Base-by-base conservation (phyloP, 53 echinoderm and acorn worm species). In the Arbacia lixula region DNA sequence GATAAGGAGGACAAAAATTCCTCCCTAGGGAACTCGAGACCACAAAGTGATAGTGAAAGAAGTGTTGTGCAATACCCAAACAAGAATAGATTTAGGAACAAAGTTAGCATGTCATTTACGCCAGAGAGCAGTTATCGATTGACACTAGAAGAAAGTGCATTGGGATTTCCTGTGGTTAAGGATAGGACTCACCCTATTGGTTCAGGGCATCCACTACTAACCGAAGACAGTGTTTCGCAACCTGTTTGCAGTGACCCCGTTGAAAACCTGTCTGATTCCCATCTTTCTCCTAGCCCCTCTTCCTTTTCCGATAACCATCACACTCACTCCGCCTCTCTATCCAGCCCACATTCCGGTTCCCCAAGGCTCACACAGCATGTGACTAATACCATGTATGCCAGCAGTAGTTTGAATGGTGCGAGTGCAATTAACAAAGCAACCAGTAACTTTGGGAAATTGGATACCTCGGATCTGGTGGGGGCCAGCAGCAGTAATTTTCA, bases 361-460 rank as follows among this genome's bases (percentile, higher is more conserved):
- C 37, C 78, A 77, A 58, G 78, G 78, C 28, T 28, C 24, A 34
- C 57, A 14, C 26, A 2, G 32, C 78, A 61, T 34, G 46, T 63
- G 42, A 81, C 82, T 81, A 81, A 81, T 46, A 41, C 24, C 24
- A 56, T 38, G 77, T 27, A 58, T 40, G 31, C 21, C 77, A 77
- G 60, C 77, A 58, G 26, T 0, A 14, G 14, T 14, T 14, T 46
- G 8, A 21, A n/a, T 25, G 57, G 26, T 77, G 34, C 40, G 12
- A 34, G 53, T 54, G 34, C 29, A 8, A 5, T 17, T 60, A 81
- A 31, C 50, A 62, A 31, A 63, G 19, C 82, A 29, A 81, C 82
- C 82, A 81, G 82, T 42, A 81, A 64, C 64, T 81, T 41, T 30
- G 19, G 32, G 2, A 38, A 81, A 81, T 19, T 46, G 62, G 82